Evolutionary conservation across 2,113 vertebrate genomes (phyloP).

Genomic region (Corvus hawaiiensis): DNA sequence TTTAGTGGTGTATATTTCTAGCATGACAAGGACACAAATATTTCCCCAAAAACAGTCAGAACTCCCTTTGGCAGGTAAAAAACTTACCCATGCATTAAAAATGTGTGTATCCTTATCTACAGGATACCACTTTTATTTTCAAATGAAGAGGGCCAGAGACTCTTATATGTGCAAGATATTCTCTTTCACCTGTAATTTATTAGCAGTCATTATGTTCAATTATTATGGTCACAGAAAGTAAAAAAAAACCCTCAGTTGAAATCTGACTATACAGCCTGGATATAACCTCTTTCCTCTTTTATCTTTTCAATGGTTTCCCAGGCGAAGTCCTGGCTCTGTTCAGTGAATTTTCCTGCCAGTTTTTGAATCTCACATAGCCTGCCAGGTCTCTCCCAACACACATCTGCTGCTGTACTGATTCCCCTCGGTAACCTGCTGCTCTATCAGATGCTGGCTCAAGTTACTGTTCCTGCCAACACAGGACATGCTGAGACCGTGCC

Average conservation of each 20-base stretch:
- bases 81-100: background rate
- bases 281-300: background rate
- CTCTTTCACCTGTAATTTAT: background rate
- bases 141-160: background rate
- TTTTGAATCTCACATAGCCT: background rate
- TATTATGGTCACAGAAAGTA: background rate
- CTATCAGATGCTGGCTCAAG: slow-evolving; percentile 17
- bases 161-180: background rate
- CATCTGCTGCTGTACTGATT: slow-evolving; percentile 16
- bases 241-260: background rate
- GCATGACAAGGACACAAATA: background rate
- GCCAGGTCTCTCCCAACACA: background rate
- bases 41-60: background rate
- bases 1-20: background rate
- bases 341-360: background rate
- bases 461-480: background rate
- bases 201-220: background rate
- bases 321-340: background rate
- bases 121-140: background rate
- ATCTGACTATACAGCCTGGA: background rate
- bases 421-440: background rate
- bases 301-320: background rate
- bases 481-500: background rate
- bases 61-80: background rate
- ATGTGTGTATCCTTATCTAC: background rate